These are phyloP conservation scores for Aspidapion aeneum DNA, from an alignment of 2,888 invertebrate genomes.

Conservation along the genomic window DNA sequence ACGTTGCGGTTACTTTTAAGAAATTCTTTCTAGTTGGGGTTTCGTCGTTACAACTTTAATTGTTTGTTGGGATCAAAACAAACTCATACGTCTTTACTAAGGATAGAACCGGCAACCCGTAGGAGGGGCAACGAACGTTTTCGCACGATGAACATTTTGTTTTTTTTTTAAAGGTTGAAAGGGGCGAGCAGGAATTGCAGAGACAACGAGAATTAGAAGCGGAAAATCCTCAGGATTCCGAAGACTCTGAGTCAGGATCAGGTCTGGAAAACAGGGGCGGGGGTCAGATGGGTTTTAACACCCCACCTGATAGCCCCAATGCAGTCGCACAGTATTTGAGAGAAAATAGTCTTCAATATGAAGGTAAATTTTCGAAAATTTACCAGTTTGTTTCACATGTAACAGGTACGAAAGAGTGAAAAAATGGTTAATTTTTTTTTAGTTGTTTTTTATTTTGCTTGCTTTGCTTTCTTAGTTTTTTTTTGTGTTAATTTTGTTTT, in stretches of 20 bases:
- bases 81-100: no score
- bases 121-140: no score
- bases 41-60: no score
- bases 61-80: no score
- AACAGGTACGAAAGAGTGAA: conserved; percentile 32
- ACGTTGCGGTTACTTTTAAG: no score
- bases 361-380: conserved; percentile 52
- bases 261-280: conserved; percentile 54
- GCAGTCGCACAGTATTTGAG: conserved; percentile 58
- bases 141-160: no score
- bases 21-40: no score
- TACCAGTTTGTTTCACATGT: conserved; percentile 35
- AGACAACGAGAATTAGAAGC: conserved; percentile 54
- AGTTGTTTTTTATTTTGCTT: not conserved
- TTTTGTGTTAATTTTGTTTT: no score
- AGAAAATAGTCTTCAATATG: conserved; percentile 66
- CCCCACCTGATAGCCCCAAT: conserved; percentile 94
- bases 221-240: conserved; percentile 55
- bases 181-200: conserved; percentile 77
- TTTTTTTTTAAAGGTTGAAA: conserved; percentile 89
- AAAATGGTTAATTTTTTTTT: conserved; percentile 13
- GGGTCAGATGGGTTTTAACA: conserved; percentile 60
- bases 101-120: no score
- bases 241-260: conserved; percentile 64
- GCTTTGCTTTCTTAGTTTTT: not conserved